A percentile compares a stretch with the other conserved stretches of the same genome.
These are phyloP conservation scores for Schlechtendalia chinensis DNA, from an alignment of 1,140 invertebrate species.

Conservation along the genomic window DNA sequence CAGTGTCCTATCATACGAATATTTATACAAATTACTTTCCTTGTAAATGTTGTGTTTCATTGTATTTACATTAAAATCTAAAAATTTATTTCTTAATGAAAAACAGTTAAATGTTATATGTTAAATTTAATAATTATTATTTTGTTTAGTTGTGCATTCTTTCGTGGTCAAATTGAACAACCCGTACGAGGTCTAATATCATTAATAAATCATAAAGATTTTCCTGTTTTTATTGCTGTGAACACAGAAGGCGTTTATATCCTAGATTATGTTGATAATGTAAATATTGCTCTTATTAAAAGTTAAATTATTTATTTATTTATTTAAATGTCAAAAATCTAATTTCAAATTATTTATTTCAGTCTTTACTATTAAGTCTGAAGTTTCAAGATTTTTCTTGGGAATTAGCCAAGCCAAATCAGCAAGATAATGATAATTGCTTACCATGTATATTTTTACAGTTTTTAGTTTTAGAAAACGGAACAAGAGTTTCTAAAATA, in stretches of 20 bases:
- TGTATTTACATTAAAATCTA: too few species aligned
- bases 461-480: slow-evolving; percentile 83
- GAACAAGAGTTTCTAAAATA: slow-evolving; percentile 79
- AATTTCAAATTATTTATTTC: slow-evolving; percentile 54
- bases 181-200: slow-evolving; percentile 79
- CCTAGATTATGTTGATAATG: slow-evolving; percentile 80
- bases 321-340: neutral
- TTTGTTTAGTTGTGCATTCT: slow-evolving; percentile 71
- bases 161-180: slow-evolving; percentile 86
- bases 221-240: slow-evolving; percentile 82
- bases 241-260: slow-evolving; percentile 83
- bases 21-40: too few species aligned
- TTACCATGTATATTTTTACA: slow-evolving; percentile 85
- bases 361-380: slow-evolving; percentile 80
- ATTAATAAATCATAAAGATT: slow-evolving; percentile 80
- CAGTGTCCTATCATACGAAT: too few species aligned
- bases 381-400: slow-evolving; percentile 85
- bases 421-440: slow-evolving; percentile 75
- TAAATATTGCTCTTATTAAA: slow-evolving; percentile 59
- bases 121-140: too few species aligned
- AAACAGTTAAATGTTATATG: too few species aligned
- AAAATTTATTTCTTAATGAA: too few species aligned
- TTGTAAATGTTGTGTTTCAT: too few species aligned
- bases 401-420: slow-evolving; percentile 83
- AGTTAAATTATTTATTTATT: neutral